These are phyloP conservation scores for Ascidia mentula DNA, from an alignment of 23 tunicate genomes.

Conservation along the genomic window DNA sequence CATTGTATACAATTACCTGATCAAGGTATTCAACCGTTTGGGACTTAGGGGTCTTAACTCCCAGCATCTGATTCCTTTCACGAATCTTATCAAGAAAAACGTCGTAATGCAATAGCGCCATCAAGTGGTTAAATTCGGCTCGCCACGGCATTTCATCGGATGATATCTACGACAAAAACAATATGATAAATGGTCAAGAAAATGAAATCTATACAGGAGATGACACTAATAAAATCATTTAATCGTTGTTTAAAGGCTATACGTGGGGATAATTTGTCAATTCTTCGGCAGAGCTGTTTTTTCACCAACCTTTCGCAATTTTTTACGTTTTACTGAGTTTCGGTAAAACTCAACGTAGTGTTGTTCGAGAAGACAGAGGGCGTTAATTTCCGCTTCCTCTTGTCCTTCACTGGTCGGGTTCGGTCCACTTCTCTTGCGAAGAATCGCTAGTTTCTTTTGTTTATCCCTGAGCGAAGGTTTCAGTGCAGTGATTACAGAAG, in stretches of 20 bases:
- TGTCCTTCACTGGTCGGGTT: conserved; percentile 43
- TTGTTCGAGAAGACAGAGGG: conserved; percentile 27
- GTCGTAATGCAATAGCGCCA: conserved; percentile 67
- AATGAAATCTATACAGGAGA: background rate
- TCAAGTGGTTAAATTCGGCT: conserved; percentile 69
- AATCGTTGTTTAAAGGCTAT: background rate
- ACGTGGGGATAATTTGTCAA: too few relatives aligned
- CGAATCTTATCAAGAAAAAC: conserved; percentile 54
- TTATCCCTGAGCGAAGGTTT: conserved; percentile 26
- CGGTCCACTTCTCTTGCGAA: conserved; percentile 21
- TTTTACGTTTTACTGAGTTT: conserved; percentile 31
- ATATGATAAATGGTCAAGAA: background rate
- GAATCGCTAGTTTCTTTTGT: conserved; percentile 32
- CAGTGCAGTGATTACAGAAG: too few relatives aligned
- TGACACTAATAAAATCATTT: background rate
- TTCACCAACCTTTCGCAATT: conserved; percentile 47
- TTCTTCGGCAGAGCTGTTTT: too few relatives aligned
- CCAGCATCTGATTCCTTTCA: conserved; percentile 27
- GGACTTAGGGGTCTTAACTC: conserved; percentile 15
- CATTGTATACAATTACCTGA: conserved; percentile 36
- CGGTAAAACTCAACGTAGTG: conserved; percentile 33
- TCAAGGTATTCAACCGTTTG: conserved; percentile 39
- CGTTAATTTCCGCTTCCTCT: conserved; percentile 59
- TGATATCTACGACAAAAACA: conserved; percentile 15
- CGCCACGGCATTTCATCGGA: conserved; percentile 71